Evolutionary conservation across 1,140 invertebrate species (phyloP), one percentile per base, ranked within the genome.

Genomic region (Periplaneta americana): DNA sequence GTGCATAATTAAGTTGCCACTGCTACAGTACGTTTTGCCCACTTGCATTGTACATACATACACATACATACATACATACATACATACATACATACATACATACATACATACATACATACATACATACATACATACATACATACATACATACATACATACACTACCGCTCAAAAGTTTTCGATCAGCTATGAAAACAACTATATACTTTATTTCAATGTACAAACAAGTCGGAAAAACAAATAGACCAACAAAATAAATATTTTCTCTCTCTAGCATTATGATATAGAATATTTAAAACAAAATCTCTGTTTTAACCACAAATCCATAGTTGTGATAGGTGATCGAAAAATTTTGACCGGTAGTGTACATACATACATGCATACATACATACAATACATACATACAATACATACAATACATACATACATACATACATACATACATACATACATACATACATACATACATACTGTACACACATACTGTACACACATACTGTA

Each of bases 361-460:
- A n/a, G n/a, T n/a, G 79, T 57, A 81, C 80, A 81, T 48, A 81
- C 75, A 81, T 34, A 77, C 75, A 81, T 48, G 79, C 75, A 81
- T 48, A 81, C 75, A 81, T 57, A 39, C 75, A 81, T 48, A 78
- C 75, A 81, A n/a, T 34, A 78, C 80, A 81, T 74, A 81, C 57
- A 81, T 34, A 81, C 57, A 81, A n/a, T n/a, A n/a, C n/a, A n/a
- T n/a, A n/a, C n/a, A n/a, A n/a, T 31, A 81, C 78, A 81, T 32
- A 82, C 78, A 81, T 74, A 82, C 81, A 82, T 74, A 81, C 78
- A 82, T 74, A 81, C 81, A 82, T 74, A 39, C 78, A 82, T 34
- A 82, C 78, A 82, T 48, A 74, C 78, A 82, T 74, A 81, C 78
- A 82, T 74, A 81, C 81, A 82, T 34, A 81, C 78, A 81, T 74